A percentile compares a stretch with the other conserved stretches of the same genome.
Conservation (phyloP, 2,113 vertebrate species). For the Telmatochromis brichardi region DNA sequence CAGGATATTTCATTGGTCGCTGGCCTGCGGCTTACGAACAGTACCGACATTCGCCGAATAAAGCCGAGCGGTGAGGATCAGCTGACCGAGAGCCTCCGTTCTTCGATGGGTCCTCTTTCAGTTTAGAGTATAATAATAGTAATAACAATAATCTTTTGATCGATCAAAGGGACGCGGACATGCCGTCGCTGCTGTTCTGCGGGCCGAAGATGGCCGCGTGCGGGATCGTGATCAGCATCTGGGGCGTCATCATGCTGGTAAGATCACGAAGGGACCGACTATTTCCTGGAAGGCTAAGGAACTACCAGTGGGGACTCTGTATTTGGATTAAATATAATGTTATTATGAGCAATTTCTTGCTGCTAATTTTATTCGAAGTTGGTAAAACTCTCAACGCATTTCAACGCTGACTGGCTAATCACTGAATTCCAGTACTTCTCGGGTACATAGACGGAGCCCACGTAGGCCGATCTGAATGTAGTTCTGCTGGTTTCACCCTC, state of each 20-base stretch:
- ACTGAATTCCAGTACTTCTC: accelerated
- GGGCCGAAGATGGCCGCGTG: slow-evolving; percentile 91
- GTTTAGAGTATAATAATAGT: background rate
- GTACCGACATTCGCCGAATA: background rate
- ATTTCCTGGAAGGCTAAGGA: slow-evolving; percentile 1
- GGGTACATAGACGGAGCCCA: background rate
- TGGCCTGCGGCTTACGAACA: background rate
- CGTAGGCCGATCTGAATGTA: background rate
- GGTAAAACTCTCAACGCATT: background rate
- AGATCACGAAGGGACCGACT: slow-evolving; percentile 21
- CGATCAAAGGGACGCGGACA: background rate
- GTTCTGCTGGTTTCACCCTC: background rate
- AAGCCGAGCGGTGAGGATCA: slow-evolving; percentile 26
- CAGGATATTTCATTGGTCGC: background rate
- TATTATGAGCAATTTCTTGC: background rate
- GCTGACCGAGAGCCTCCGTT: slow-evolving; percentile 17
- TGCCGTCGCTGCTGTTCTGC: slow-evolving; percentile 87
- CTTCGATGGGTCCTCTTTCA: background rate
- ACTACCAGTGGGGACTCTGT: background rate
- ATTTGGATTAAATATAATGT: background rate
- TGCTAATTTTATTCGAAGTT: background rate
- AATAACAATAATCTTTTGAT: background rate
- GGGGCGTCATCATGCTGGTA: slow-evolving; percentile 93
- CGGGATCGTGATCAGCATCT: slow-evolving; percentile 87
- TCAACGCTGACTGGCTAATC: background rate